Base-by-base conservation (phyloP, 2,113 vertebrate species). In the Ptilonorhynchus violaceus region DNA sequence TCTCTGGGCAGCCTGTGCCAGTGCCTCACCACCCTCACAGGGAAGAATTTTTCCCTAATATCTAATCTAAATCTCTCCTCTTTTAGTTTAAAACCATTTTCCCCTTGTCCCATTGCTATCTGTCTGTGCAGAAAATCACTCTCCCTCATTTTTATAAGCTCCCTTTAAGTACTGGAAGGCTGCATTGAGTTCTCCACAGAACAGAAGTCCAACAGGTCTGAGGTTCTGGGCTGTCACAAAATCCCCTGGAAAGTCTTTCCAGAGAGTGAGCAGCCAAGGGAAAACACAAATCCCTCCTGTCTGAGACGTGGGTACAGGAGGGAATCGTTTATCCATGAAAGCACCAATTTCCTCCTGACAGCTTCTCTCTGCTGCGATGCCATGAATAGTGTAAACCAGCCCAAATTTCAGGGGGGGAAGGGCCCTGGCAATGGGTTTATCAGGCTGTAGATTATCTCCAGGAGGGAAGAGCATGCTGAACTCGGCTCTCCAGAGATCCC, bases 271-370 rank as follows among this genome's bases (percentile, higher is more conserved):
- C 77, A 70, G 50, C 8, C 11, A 28, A 17, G 35, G 39, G 47
- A 52, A 74, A 74, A 87, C 52, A 85, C 33, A 55, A 53, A 68
- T 30, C 74, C 58, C 44, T 55, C 47, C 41, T 37, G 76, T 70
- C 13, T 8, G 37, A 70, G 87, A 21, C 11, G 3, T 3, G 33
- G 31, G 28, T 23, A 33, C 1, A 20, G 55, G 56, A 81, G 60
- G 60, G 59, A 75, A 44, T 12, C 9, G 11, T 74, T 93, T 70
- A 50, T 24, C 79, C 19, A 1, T 53, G 78, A 70, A 90, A 92
- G 47, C 42, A 42, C 81, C 46, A 1, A 25, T 87, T 96, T 93
- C 91, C 86, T 91, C 72, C 73, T 10, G 78, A 60, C 74, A 64
- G 15, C 0, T 16, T 53, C 79, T 41, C 5, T 56, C 39, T 52